A percentile compares a stretch with the other conserved stretches of the same genome.
Evolutionary conservation across 2,888 invertebrate genomes (phyloP).

Genomic region (Eristalis tenax): DNA sequence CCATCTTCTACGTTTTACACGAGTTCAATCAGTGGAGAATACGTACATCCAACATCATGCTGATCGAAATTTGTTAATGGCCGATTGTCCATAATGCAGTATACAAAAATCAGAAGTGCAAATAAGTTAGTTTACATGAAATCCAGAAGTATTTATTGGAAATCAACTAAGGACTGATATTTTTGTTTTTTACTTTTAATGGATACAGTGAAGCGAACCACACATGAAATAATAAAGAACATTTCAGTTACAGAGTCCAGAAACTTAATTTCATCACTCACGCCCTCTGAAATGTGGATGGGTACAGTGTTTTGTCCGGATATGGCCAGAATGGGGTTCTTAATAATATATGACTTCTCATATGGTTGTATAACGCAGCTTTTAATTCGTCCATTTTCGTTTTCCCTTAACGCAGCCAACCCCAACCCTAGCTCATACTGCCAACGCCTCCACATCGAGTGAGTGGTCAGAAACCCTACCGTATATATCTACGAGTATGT

Average conservation of each 20-base stretch:
- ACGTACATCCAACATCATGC: no score
- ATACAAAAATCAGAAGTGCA: slow-evolving; percentile 31
- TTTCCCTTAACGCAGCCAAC: slow-evolving; percentile 48
- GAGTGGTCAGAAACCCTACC: slow-evolving; percentile 45
- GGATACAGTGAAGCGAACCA: slow-evolving; percentile 27
- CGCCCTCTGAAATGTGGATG: slow-evolving; percentile 47
- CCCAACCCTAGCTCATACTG: neutral
- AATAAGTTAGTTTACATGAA: slow-evolving; percentile 39
- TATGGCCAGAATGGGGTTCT: slow-evolving; percentile 39
- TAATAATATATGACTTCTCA: slow-evolving; percentile 58
- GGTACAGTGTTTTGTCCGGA: slow-evolving; percentile 31
- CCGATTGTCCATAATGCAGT: neutral
- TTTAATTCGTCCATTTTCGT: slow-evolving; percentile 59
- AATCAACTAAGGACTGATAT: neutral
- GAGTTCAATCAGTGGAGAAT: no score
- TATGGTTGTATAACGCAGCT: slow-evolving; percentile 48
- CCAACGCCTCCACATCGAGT: slow-evolving; percentile 25
- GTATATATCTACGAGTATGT: slow-evolving; percentile 18
- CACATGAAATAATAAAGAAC: slow-evolving; percentile 38
- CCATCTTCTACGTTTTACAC: no score
- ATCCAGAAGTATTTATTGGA: neutral
- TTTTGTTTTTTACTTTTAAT: slow-evolving; percentile 26
- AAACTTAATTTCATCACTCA: slow-evolving; percentile 55
- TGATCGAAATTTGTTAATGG: no score
- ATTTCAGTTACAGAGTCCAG: slow-evolving; percentile 29